Base-by-base conservation (phyloP, 2,888 invertebrate genomes). In the Pterostichus niger region DNA sequence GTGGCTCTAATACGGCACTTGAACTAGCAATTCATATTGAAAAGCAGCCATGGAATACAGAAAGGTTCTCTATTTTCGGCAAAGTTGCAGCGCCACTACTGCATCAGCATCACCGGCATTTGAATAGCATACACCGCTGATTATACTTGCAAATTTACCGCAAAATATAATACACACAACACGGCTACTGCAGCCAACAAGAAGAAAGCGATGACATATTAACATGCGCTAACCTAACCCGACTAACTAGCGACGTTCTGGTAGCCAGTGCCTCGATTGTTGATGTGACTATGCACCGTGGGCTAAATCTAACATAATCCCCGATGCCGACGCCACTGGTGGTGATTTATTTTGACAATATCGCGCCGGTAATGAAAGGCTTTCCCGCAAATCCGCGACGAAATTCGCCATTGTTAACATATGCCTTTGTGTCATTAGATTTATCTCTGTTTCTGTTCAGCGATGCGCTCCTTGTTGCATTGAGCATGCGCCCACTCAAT, bases 401-500 rank as follows among this genome's bases (percentile, higher is more conserved):
- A 77, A 54, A 77, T 56, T 54, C 77, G 77, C 77, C 56, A 77
- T 77, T 77, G 77, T 77, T 77, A 77, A 77, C 77, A 77, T 77
- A 77, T 77, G 77, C 77, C 77, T 77, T 77, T 77, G 77, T 77
- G 40, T 56, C 76, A 77, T 77, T 77, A 68, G 68, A 68, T 68
- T 68, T 68, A 68, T 59, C 17, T 68, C 35, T 17, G 68, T 68
- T 68, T 15, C 68, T 59, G 17, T 31, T 17, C 59, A 31, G 40
- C 31, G 31, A 33, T 59, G 59, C 59, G 9, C 59, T 49, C 13
- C 13, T 49, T n/a, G 49, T 59, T 59, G 11, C 59, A 59, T 4
- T 59, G 59, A 17, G 24, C 59, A 59, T 59, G 10, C 24, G 31
- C 54, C 15, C 6, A 54, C 54, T 54, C 54, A 17, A 54, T 17